Conservation (phyloP, 2,888 invertebrate species). For the Stramonita haemastoma region DNA sequence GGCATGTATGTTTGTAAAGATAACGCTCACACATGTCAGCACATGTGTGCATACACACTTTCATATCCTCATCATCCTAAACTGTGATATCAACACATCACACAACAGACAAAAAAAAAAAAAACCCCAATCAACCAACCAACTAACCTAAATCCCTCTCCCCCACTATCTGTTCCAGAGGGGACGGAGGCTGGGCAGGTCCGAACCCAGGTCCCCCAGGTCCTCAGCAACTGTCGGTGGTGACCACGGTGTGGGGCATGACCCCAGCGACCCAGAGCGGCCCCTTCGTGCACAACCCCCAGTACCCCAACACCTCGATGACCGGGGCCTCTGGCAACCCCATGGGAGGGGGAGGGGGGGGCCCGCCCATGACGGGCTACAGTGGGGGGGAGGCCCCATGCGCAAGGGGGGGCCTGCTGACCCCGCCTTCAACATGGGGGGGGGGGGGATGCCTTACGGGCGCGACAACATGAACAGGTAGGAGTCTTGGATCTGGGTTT, state of each 20-base stretch:
- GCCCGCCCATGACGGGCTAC: background rate
- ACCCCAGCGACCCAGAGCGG: slow-evolving; percentile 83
- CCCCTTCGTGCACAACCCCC: slow-evolving; percentile 74
- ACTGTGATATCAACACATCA: background rate
- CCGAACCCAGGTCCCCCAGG: slow-evolving; percentile 53
- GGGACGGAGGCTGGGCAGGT: slow-evolving; percentile 64
- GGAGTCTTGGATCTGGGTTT: background rate
- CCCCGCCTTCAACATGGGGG: background rate
- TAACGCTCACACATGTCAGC: background rate
- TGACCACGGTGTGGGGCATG: slow-evolving; percentile 86
- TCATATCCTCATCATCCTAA: background rate
- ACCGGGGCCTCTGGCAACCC: slow-evolving; percentile 50
- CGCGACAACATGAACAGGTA: slow-evolving; percentile 63
- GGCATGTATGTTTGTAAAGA: background rate
- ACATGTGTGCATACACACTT: background rate
- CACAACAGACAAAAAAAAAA: background rate
- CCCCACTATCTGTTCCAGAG: slow-evolving; percentile 17
- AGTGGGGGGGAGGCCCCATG: background rate
- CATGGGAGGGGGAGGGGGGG: background rate
- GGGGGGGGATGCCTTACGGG: slow-evolving; percentile 64
- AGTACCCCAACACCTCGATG: slow-evolving; percentile 76
- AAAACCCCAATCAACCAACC: too few species aligned
- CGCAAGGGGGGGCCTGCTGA: background rate
- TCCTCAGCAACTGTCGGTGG: slow-evolving; percentile 79
- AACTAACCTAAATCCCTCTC: background rate